Evolutionary conservation across 1,140 invertebrate genomes (phyloP), one percentile per base, ranked within the genome.

Genomic region (Bombus cullumanus): DNA sequence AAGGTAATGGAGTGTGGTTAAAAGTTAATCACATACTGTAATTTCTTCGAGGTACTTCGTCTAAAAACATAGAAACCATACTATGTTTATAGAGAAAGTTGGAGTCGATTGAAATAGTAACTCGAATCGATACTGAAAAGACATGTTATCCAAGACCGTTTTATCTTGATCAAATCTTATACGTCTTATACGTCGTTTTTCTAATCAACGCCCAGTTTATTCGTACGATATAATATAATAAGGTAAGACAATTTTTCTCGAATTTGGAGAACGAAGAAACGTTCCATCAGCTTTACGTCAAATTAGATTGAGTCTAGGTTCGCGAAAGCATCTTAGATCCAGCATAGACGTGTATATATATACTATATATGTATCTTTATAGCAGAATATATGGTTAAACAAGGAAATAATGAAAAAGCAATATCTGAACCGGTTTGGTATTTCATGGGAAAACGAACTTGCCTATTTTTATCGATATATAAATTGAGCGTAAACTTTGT

Each of bases 401-500:
- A 18, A 28, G 22, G 57, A 59, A 59, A 28, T 59, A 25, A 59
- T 12, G 25, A 62, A 62, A 62, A 62, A n/a, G 28, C 28, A 62
- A 28, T 68, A 68, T 68, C 4, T 10, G 31, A 25, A 68, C 6
- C 13, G 13, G 31, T 34, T 66, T 34, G 13, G 37, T 68, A 53
- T 39, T 37, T 18, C 25, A 22, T 25, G 25, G 28, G 12, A 0
- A 34, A 53, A 18, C 66, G n/a, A 41, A 34, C 39, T 74, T 3
- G 31, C 25, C 81, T 47, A 37, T 82, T 75, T 64, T 37, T 72
- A 82, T 64, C 81, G 81, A 9, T 53, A 39, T 73, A 64, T 81
- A 64, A 82, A 82, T 39, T 31, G 39, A 12, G n/a, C 57, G 81
- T 75, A 75, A 82, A 82, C 53, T 82, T 82, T 41, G n/a, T 57